Evolutionary conservation across 2,797 vertebrate genomes (phyloP).

Genomic region (Phoeniculus purpureus): DNA sequence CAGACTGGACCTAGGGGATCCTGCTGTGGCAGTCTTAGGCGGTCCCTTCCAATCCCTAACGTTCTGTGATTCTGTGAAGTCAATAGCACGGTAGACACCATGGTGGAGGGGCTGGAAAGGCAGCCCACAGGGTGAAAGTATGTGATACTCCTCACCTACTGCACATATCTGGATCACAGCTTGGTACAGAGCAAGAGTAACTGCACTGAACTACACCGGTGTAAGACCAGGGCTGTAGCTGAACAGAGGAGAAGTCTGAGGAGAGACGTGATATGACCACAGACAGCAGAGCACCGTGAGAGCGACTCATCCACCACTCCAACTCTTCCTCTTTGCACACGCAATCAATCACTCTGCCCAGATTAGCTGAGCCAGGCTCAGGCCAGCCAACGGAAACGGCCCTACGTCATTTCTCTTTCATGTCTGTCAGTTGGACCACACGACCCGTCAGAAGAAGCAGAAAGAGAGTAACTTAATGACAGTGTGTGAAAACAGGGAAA

Average conservation of each 20-base stretch:
- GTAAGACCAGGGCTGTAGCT: not conserved
- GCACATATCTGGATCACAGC: rapidly evolving
- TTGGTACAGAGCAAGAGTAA: not conserved
- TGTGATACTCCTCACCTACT: not conserved
- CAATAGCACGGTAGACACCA: not conserved
- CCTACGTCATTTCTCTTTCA: not conserved
- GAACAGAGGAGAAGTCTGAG: not conserved
- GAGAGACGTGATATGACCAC: not conserved
- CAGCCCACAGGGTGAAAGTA: not conserved
- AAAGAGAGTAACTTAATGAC: conserved; percentile 36
- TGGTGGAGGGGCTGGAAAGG: not conserved
- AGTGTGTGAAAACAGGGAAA: conserved; percentile 36
- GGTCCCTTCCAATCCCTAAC: too few species aligned
- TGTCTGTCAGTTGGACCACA: not conserved
- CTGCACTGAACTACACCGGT: not conserved
- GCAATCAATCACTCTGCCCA: not conserved
- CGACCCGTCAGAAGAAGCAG: conserved; percentile 27
- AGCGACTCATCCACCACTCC: not conserved
- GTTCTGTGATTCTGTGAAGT: not conserved
- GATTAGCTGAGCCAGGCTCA: not conserved
- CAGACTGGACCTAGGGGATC: not conserved
- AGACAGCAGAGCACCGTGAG: not conserved
- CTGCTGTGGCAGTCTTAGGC: too few species aligned
- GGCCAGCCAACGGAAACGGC: not conserved
- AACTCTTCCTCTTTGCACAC: not conserved